Conservation (phyloP, 2,797 vertebrate species). For the Pangasius larnaudii region DNA sequence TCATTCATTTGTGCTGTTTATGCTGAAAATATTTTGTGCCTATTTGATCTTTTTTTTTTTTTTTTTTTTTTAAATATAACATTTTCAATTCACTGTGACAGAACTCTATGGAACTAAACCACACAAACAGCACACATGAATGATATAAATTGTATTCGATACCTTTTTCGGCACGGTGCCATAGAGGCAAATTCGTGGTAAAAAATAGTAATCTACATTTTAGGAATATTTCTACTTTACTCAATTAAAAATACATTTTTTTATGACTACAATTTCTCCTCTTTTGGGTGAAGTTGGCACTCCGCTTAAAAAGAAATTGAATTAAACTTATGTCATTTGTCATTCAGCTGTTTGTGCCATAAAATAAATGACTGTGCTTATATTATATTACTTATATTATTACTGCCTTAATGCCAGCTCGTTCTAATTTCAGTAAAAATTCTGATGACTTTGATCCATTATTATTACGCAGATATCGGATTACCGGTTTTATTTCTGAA, state of each 20-base stretch:
- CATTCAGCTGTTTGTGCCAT: neutral
- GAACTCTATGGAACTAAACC: neutral
- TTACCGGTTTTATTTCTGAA: neutral
- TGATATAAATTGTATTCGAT: neutral
- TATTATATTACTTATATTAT: neutral
- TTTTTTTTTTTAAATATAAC: neutral
- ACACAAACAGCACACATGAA: neutral
- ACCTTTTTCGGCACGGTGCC: neutral
- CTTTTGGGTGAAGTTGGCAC: neutral
- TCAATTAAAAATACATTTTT: neutral
- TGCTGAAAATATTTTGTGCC: neutral
- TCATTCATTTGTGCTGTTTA: neutral
- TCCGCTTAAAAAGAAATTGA: neutral
- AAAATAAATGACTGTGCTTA: too few species aligned
- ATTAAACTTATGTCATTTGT: neutral
- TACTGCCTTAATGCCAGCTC: neutral
- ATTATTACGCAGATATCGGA: neutral
- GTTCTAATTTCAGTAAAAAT: neutral
- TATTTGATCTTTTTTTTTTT: neutral
- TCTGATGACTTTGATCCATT: neutral
- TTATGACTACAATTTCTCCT: neutral
- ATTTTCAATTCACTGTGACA: neutral
- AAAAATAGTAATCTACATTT: neutral
- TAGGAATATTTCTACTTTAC: neutral
- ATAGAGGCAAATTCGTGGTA: neutral